phyloP scores from a whole-genome alignment of 2,888 invertebrate genomes.

The Campaea margaritaria region DNA sequence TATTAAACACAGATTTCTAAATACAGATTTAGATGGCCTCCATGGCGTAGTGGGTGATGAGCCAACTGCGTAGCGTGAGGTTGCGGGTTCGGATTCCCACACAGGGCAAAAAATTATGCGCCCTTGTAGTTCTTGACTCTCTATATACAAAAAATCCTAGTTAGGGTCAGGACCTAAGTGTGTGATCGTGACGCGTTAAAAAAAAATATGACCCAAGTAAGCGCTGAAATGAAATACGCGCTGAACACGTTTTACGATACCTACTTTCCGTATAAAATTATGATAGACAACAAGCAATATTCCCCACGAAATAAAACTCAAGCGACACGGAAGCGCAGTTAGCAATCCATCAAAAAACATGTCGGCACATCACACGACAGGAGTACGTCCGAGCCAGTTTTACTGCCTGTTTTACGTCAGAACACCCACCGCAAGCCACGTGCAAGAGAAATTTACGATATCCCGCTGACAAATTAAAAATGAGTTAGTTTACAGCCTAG shows the following conservation, averaged over 20 bases:
- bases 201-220: too few relatives aligned
- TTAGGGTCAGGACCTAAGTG: too few relatives aligned
- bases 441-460: constrained; percentile 75
- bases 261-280: not conserved
- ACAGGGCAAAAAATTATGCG: too few relatives aligned
- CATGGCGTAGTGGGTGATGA: too few relatives aligned
- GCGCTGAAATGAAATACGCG: too few relatives aligned
- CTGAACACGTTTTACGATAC: not conserved
- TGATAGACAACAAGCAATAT: not conserved
- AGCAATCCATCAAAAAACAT: constrained; percentile 57
- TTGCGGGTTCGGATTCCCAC: too few relatives aligned
- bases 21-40: too few relatives aligned
- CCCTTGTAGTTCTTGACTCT: too few relatives aligned
- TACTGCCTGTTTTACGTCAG: constrained; percentile 68
- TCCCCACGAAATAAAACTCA: not conserved
- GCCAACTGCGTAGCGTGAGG: too few relatives aligned
- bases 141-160: too few relatives aligned
- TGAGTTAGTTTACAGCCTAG: constrained; percentile 78
- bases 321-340: constrained; percentile 42
- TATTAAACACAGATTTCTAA: too few relatives aligned
- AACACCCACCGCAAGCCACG: constrained; percentile 57
- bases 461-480: constrained; percentile 80
- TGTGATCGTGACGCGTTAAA: too few relatives aligned
- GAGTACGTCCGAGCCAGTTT: constrained; percentile 58
- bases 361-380: constrained; percentile 50